Base-by-base conservation (phyloP, 2,113 vertebrate species). In the Oostethus manadensis region DNA sequence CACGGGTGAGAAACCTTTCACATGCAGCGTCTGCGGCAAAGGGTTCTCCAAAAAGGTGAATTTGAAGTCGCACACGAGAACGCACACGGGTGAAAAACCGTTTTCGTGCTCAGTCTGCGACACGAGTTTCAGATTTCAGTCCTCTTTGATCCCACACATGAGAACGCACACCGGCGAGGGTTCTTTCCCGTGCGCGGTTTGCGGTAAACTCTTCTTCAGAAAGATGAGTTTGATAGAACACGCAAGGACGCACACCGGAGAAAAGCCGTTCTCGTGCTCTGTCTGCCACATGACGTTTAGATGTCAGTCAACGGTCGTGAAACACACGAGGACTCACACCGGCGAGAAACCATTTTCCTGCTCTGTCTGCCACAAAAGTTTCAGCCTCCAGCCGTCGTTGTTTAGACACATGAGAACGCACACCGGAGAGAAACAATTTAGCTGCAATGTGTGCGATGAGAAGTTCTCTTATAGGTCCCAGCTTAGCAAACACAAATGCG, bases 381-480 rank as follows among this genome's bases (percentile, higher is more conserved):
- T 33, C 5, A 33, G 29, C 29, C 29, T 33, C 8, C 29, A 33
- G 1, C 29, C 29, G 29, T 33, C 29, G 7, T 8, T 33, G 29
- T 33, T 33, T 33, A 2, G 50, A 17, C 50, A 51, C 16, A 14
- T 29, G 50, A 26, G 29, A 33, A n/a, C 50, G 5, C 48, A 57
- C 55, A 43, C 38, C 3, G 55, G 55, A 16, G 55, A 57, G 40
- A 57, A 57, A 57, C 55, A 40, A 14, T 57, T 57, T 40, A 13
- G 35, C 15, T 57, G 55, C 16, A 8, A 13, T 2, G 38, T 4
- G 16, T 56, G 54, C 17, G 16, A 1, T n/a, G 6, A 23, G 15
- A 22, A 4, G 1, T 57, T 57, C 40, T 5, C 55, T 3, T n/a
- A 23, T 7, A 57, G 23, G 20, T 29, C 29, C 5, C 50, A 51